These are phyloP conservation scores for Acrobasis suavella DNA, from an alignment of 2,888 invertebrate genomes.

Conservation along the genomic window DNA sequence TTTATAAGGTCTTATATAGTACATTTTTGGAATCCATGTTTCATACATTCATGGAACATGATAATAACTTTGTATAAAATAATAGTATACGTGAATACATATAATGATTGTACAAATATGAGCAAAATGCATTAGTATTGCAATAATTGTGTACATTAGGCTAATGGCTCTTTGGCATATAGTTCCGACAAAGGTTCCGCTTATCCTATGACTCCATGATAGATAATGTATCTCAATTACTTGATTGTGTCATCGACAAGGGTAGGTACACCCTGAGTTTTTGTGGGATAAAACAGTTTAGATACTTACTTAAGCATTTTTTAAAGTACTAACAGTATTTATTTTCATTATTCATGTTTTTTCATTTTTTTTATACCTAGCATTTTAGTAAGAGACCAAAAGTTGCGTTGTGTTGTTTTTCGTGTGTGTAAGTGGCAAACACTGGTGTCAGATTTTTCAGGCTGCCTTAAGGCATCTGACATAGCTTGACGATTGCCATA, in stretches of 20 bases:
- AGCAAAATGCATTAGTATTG: slow-evolving; percentile 5
- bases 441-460: no score
- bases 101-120: slow-evolving; percentile 6
- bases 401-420: no score
- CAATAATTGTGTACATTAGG: neutral
- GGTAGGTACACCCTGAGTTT: neutral
- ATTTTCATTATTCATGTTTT: no score
- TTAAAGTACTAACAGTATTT: no score
- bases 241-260: no score
- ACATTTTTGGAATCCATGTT: neutral
- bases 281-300: neutral
- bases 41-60: neutral
- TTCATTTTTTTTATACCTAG: no score
- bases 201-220: neutral
- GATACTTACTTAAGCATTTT: no score
- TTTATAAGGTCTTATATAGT: neutral
- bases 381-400: no score
- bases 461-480: no score
- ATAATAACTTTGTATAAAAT: neutral
- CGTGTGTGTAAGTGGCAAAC: no score
- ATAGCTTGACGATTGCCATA: no score
- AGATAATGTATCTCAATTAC: neutral
- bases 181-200: slow-evolving; percentile 21
- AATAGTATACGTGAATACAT: neutral
- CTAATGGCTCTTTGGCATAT: slow-evolving; percentile 20